Evolutionary conservation across 2,797 vertebrate genomes (phyloP).

Genomic region (Aplochiton taeniatus): DNA sequence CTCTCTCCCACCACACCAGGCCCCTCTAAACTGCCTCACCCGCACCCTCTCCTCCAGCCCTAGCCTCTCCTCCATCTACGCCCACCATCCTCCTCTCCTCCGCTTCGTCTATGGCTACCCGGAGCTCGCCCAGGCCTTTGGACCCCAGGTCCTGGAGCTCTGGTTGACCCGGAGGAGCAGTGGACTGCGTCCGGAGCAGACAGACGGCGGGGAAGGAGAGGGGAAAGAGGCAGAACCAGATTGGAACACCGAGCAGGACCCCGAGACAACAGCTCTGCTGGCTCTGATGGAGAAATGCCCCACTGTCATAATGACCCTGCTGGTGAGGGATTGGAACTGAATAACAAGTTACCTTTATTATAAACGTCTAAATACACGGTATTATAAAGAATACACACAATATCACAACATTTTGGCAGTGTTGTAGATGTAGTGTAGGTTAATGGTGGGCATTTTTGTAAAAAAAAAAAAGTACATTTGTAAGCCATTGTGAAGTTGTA

Average conservation of each 20-base stretch:
- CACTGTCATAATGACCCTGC: conserved; percentile 77
- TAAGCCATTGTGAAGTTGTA: no score
- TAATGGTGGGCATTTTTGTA: no score
- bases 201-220: conserved; percentile 18
- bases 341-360: no score
- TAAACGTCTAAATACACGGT: no score
- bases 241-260: conserved; percentile 33
- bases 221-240: conserved; percentile 24
- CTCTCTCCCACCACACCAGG: conserved; percentile 61
- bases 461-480: no score
- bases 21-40: conserved; percentile 74
- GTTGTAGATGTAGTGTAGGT: no score
- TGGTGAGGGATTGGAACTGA: conserved; percentile 78
- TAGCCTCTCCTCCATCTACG: conserved; percentile 78
- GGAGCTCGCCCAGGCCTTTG: conserved; percentile 82
- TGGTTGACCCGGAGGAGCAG: conserved; percentile 75
- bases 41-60: conserved; percentile 72
- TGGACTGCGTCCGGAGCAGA: conserved; percentile 14
- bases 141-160: conserved; percentile 75
- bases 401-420: no score
- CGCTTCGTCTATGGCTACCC: conserved; percentile 84
- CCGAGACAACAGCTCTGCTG: conserved; percentile 67
- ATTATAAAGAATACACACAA: no score
- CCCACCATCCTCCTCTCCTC: conserved; percentile 83
- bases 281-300: conserved; percentile 79